These are phyloP conservation scores for Capitella teleta DNA, from an alignment of 1,140 invertebrate species.

Conservation along the genomic window DNA sequence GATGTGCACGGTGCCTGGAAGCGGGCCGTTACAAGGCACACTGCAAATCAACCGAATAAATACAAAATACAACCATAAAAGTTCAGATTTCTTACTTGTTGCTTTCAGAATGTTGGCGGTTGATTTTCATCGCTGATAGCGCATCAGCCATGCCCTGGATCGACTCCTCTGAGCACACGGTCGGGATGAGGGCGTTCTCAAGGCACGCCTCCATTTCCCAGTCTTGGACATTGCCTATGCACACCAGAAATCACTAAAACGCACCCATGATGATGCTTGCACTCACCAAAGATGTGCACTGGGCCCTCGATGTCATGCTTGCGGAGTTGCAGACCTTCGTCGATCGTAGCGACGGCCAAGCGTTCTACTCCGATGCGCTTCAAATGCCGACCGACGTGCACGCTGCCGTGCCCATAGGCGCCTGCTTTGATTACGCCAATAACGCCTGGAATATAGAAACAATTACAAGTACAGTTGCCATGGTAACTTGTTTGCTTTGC, in stretches of 20 bases:
- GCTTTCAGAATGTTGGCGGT: too few relatives aligned
- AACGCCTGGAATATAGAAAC: conserved; percentile 15
- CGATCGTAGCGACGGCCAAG: conserved; percentile 21
- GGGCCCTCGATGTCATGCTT: conserved; percentile 14
- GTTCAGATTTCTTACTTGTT: too few relatives aligned
- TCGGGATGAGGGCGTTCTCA: conserved; percentile 2
- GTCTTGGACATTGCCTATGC: neutral
- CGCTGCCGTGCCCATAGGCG: conserved; percentile 25
- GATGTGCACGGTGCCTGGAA: conserved; percentile 15
- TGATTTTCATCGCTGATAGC: neutral
- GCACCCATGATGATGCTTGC: neutral
- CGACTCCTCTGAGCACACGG: neutral
- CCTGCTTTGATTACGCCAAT: conserved; percentile 24
- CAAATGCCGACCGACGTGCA: conserved; percentile 16
- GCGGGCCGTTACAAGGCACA: too few relatives aligned
- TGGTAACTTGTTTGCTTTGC: neutral
- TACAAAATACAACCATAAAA: too few relatives aligned
- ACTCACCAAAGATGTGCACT: conserved; percentile 20
- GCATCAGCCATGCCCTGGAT: neutral
- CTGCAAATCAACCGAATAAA: too few relatives aligned
- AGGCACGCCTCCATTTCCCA: conserved; percentile 1
- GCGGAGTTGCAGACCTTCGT: conserved; percentile 19
- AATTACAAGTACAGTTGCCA: neutral
- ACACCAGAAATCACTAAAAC: neutral
- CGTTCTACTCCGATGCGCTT: conserved; percentile 15